A percentile compares a stretch with the other conserved stretches of the same genome.
These are phyloP conservation scores for Phyllostomus discolor DNA, from an alignment of 2,113 vertebrate species.

Conservation along the genomic window DNA sequence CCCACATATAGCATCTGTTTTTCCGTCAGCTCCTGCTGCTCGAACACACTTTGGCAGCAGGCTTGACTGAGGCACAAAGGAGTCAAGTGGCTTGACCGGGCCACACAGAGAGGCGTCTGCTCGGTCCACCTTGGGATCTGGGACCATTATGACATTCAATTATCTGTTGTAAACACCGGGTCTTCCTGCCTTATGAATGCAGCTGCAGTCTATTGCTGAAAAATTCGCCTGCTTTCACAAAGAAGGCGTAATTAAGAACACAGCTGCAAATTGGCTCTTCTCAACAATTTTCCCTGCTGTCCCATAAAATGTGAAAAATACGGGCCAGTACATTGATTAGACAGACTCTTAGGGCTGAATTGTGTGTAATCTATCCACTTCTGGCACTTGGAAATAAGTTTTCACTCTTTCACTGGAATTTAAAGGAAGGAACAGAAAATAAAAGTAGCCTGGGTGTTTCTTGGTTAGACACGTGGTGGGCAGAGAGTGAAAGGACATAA, in stretches of 20 bases:
- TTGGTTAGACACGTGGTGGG: not conserved
- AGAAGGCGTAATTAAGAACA: constrained; percentile 74
- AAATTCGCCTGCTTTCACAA: constrained; percentile 47
- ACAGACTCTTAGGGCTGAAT: constrained; percentile 64
- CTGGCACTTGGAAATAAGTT: constrained; percentile 67
- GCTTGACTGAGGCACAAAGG: not conserved
- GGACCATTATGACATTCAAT: constrained; percentile 19
- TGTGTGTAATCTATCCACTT: constrained; percentile 65
- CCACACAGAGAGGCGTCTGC: not conserved
- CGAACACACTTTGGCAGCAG: constrained; percentile 6
- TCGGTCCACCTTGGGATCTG: not conserved
- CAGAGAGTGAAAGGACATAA: not conserved
- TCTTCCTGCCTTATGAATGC: constrained; percentile 57
- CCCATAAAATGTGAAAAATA: constrained; percentile 77
- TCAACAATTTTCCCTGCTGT: constrained; percentile 71
- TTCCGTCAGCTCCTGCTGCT: not conserved
- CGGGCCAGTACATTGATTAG: constrained; percentile 76
- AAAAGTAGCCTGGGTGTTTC: constrained; percentile 45
- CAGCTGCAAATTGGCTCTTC: constrained; percentile 73
- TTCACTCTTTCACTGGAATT: constrained; percentile 68
- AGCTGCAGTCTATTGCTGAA: constrained; percentile 62
- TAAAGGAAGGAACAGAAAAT: constrained; percentile 65
- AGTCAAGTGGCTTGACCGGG: constrained; percentile 33
- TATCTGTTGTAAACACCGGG: constrained; percentile 39
- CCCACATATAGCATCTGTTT: constrained; percentile 17